These are phyloP conservation scores for Margaritifera margaritifera DNA, from an alignment of 2,888 invertebrate species.

Conservation along the genomic window DNA sequence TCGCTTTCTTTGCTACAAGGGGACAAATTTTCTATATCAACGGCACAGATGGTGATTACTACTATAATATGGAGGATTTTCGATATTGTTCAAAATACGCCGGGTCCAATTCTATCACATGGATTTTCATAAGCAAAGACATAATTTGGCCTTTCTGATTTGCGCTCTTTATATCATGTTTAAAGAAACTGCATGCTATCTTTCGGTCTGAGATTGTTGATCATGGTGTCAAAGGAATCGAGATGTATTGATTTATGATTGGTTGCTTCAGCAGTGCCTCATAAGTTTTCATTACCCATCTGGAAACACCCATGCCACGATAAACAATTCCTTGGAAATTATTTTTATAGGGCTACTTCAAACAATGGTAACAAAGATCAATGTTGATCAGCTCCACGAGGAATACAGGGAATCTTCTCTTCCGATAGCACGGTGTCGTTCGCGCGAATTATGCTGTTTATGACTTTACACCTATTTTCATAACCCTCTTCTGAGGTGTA, in stretches of 20 bases:
- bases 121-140: slow-evolving; percentile 32
- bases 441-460: slow-evolving; percentile 31
- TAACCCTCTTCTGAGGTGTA: slow-evolving; percentile 39
- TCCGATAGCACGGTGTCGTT: slow-evolving; percentile 28
- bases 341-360: slow-evolving; percentile 20
- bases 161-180: slow-evolving; percentile 7
- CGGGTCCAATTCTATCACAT: slow-evolving; percentile 39
- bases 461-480: slow-evolving; percentile 23
- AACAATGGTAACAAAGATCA: slow-evolving; percentile 43
- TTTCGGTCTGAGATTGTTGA: slow-evolving; percentile 24
- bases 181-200: slow-evolving; percentile 28
- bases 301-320: slow-evolving; percentile 28
- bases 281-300: slow-evolving; percentile 24
- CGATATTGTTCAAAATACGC: slow-evolving; percentile 35
- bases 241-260: slow-evolving; percentile 31
- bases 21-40: slow-evolving; percentile 40
- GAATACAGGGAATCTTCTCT: slow-evolving; percentile 35
- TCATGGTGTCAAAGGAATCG: slow-evolving; percentile 38
- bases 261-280: slow-evolving; percentile 24
- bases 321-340: slow-evolving; percentile 39
- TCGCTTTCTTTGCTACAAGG: slow-evolving; percentile 32
- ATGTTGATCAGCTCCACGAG: slow-evolving; percentile 48
- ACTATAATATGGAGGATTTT: slow-evolving; percentile 26
- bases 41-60: slow-evolving; percentile 43
- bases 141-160: neutral